Base-by-base conservation (phyloP, 2,113 vertebrate species). In the Nansenia antarctica region DNA sequence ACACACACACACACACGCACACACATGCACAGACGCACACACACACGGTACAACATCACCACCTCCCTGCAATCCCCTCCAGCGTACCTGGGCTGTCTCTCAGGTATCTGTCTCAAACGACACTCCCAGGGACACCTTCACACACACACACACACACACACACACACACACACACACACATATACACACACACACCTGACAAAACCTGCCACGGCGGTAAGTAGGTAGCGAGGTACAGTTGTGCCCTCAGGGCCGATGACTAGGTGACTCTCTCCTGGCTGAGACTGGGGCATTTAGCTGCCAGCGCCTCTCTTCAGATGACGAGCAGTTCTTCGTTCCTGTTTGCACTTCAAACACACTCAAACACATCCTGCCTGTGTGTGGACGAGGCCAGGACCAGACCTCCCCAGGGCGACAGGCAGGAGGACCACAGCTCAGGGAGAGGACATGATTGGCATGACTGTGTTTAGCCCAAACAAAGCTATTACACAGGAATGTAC, bases 1-100 rank as follows among this genome's bases (percentile, higher is more conserved):
- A 62, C 34, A 11, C 32, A 37, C 12, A 27, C 24, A 72, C 65
- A 77, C 82, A 87, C 32, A 37, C 12, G 14, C 24, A 72, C 65
- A 77, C 82, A 87, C 78, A 85, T 84, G 79, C 76, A 61, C 76
- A 53, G 79, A n/a, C n/a, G n/a, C n/a, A n/a, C n/a, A n/a, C n/a
- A n/a, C n/a, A n/a, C n/a, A 82, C 77, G 81, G 72, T 70, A 55
- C 59, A 5, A 6, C 47, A 20, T 6, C 6, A 6, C 47, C 58
- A 52, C 57, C 54, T 85, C 65, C 75, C 71, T 73, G 76, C 73
- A 45, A 71, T 84, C 79, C 79, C 84, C 82, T 82, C 39, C 62
- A 78, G 84, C 78, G 12, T 24, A 64, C 61, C 69, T 64, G 63
- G 45, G 67, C 49, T 74, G 47, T 30, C 65, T 85, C 79, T 82